Evolutionary conservation across 1,140 invertebrate species (phyloP).

Genomic region (Drosophila parvula): DNA sequence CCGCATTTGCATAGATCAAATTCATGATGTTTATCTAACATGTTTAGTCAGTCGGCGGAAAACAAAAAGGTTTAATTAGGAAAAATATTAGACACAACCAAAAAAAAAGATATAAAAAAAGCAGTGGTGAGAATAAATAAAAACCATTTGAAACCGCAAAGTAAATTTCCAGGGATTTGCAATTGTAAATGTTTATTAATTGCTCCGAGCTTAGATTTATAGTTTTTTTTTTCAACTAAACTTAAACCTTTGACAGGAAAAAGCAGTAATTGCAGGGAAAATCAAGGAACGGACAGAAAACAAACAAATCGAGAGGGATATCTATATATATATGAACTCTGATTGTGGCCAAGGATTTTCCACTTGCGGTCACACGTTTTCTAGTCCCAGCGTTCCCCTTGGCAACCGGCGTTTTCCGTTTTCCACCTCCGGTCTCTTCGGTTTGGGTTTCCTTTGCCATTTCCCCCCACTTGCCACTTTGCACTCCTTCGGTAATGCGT

Average conservation of each 20-base stretch:
- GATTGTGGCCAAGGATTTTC: conserved; percentile 64
- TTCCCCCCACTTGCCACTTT: conserved; percentile 11
- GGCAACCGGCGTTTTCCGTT: conserved; percentile 5
- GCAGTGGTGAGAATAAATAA: background rate
- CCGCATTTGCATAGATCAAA: conserved; percentile 43
- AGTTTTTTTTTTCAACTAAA: background rate
- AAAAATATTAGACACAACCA: conserved; percentile 27
- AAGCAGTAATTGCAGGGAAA: conserved; percentile 24
- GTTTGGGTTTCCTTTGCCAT: conserved; percentile 31
- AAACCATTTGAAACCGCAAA: conserved; percentile 53
- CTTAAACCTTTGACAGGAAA: conserved; percentile 3
- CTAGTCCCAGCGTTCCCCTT: background rate
- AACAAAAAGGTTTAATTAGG: conserved; percentile 62
- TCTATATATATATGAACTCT: conserved; percentile 29
- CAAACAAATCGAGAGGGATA: conserved; percentile 5
- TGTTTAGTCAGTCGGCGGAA: conserved; percentile 48
- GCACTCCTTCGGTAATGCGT: conserved; percentile 51
- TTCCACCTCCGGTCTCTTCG: conserved; percentile 25
- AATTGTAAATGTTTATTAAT: conserved; percentile 65
- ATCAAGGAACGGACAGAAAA: conserved; percentile 1
- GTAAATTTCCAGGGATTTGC: conserved; percentile 58
- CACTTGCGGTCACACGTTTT: conserved; percentile 60
- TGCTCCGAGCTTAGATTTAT: conserved; percentile 34
- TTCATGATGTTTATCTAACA: conserved; percentile 39
- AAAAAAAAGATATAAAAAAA: background rate